Percentiles rank a stretch among this genome's conserved stretches.
phyloP scores from a whole-genome alignment of 2,113 vertebrate species.

The Leptosomus discolor region DNA sequence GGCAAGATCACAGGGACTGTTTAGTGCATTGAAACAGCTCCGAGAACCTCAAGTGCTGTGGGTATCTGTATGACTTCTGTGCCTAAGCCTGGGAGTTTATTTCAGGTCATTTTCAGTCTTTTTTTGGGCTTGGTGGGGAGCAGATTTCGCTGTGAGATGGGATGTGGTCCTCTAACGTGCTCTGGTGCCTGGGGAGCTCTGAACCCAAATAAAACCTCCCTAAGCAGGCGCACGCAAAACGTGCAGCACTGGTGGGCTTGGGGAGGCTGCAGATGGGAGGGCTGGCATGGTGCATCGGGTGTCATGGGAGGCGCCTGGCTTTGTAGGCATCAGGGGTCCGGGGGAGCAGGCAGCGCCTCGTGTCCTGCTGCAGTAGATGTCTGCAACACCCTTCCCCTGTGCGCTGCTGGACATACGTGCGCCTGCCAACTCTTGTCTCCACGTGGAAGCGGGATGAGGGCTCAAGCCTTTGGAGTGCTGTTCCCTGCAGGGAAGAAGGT shows the following conservation, averaged over 20 bases:
- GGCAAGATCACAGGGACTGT: background rate
- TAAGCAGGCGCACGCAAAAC: fast-evolving
- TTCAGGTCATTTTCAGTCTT: background rate
- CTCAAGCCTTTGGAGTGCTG: background rate
- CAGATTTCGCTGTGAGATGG: background rate
- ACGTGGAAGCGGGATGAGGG: background rate
- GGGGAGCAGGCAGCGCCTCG: fast-evolving
- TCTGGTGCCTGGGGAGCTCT: background rate
- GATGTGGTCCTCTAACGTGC: background rate
- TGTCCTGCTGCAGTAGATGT: background rate
- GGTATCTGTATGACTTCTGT: background rate
- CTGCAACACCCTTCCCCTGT: no score
- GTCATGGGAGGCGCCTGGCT: background rate
- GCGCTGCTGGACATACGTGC: fast-evolving
- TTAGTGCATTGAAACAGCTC: background rate
- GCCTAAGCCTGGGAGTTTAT: background rate
- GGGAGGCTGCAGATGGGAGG: background rate
- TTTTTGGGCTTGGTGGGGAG: background rate
- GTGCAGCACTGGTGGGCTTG: fast-evolving
- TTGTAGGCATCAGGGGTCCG: fast-evolving
- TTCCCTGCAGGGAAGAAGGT: background rate
- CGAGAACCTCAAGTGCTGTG: background rate
- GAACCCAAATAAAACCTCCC: fast-evolving
- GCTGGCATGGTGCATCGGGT: background rate
- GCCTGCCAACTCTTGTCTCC: fast-evolving